phyloP scores from a whole-genome alignment of 2,888 invertebrate genomes.

The Tetheella fluctuosa region DNA sequence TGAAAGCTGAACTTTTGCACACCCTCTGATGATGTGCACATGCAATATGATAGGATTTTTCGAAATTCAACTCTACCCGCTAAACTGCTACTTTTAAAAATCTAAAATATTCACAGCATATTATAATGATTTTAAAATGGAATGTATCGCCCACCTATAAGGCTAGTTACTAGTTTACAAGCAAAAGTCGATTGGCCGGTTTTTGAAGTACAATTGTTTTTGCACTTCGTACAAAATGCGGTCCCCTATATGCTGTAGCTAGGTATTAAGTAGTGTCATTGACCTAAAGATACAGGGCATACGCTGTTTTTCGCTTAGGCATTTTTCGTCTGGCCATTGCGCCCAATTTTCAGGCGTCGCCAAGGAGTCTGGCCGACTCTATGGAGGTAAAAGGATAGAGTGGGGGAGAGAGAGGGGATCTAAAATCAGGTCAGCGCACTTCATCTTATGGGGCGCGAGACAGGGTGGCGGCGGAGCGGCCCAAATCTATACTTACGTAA shows the following conservation, averaged over 20 bases:
- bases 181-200: too few relatives aligned
- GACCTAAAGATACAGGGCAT: background rate
- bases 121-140: too few relatives aligned
- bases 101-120: too few relatives aligned
- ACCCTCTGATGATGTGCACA: too few relatives aligned
- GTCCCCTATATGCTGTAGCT: background rate
- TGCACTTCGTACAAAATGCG: background rate
- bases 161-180: too few relatives aligned
- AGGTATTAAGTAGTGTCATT: background rate
- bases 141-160: too few relatives aligned
- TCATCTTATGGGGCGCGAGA: slow-evolving; percentile 57
- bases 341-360: slow-evolving; percentile 48
- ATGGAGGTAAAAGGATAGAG: slow-evolving; percentile 16
- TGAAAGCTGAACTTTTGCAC: too few relatives aligned
- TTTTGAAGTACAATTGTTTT: background rate
- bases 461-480: slow-evolving; percentile 52
- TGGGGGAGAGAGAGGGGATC: slow-evolving; percentile 18
- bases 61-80: too few relatives aligned
- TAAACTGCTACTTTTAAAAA: too few relatives aligned
- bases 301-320: background rate
- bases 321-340: slow-evolving; percentile 25
- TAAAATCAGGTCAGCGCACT: slow-evolving; percentile 63
- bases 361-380: slow-evolving; percentile 54
- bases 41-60: too few relatives aligned
- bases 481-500: background rate